Percentiles rank a stretch among this genome's conserved stretches.
Evolutionary conservation across 2,888 invertebrate genomes (phyloP).

Genomic region (Reticulitermes lucifugus): DNA sequence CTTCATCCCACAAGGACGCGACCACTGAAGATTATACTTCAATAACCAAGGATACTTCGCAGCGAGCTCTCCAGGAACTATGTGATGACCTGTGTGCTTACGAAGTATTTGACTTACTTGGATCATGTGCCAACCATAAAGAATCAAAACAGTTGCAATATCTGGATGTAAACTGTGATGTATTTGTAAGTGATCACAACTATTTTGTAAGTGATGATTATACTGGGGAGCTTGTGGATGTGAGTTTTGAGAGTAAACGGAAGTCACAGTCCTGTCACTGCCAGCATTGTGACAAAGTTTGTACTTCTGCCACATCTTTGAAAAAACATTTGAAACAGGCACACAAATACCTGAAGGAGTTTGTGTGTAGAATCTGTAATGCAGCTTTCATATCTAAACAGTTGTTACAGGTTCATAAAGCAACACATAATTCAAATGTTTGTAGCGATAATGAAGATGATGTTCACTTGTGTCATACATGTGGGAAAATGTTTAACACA

Average conservation of each 20-base stretch:
- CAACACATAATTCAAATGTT: neutral
- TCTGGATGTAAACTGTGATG: neutral
- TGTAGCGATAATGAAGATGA: neutral
- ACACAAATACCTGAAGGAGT: neutral
- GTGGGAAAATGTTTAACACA: constrained; percentile 22
- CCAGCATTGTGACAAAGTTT: neutral
- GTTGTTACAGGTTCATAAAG: neutral
- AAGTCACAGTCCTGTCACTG: neutral
- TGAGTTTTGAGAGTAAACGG: neutral
- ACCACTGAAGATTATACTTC: neutral
- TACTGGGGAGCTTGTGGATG: neutral
- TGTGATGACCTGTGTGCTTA: constrained; percentile 6
- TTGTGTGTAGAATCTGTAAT: neutral
- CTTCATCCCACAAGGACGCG: neutral
- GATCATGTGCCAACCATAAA: neutral
- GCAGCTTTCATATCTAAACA: neutral
- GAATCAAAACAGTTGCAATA: neutral
- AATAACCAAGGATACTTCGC: neutral
- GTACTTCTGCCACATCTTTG: neutral
- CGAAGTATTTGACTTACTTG: neutral
- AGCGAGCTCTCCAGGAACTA: neutral
- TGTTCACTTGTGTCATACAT: constrained; percentile 5
- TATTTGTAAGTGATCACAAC: neutral
- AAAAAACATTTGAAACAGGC: neutral
- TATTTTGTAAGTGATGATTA: neutral